Percentiles rank a stretch among this genome's conserved stretches.
These are phyloP conservation scores for Macaria liturata DNA, from an alignment of 2,888 invertebrate species.

Conservation along the genomic window DNA sequence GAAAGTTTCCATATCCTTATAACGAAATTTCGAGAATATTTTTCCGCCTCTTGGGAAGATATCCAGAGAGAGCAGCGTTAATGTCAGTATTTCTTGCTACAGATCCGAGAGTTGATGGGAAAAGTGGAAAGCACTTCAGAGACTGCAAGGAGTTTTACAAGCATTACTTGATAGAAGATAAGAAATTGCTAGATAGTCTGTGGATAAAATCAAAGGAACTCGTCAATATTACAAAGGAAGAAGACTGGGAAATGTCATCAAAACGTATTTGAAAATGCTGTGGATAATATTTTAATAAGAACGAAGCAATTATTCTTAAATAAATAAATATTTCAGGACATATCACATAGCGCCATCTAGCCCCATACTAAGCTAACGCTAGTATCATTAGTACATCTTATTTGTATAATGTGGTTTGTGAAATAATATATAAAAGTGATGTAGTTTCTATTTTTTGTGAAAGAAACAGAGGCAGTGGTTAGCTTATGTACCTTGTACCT, in stretches of 20 bases:
- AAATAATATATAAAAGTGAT: too few species aligned
- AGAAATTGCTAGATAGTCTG: constrained; percentile 44
- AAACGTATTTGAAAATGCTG: too few species aligned
- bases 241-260: constrained; percentile 57
- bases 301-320: too few species aligned
- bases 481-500: too few species aligned
- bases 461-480: too few species aligned
- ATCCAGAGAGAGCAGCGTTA: constrained; percentile 51
- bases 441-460: too few species aligned
- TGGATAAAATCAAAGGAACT: constrained; percentile 60
- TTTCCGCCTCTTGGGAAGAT: constrained; percentile 45
- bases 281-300: too few species aligned
- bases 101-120: constrained; percentile 50
- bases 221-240: constrained; percentile 48
- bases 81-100: constrained; percentile 60
- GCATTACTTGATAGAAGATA: constrained; percentile 67
- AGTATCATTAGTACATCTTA: too few species aligned
- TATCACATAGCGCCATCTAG: too few species aligned
- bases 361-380: too few species aligned
- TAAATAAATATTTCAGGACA: too few species aligned
- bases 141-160: constrained; percentile 64
- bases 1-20: constrained; percentile 57
- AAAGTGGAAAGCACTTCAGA: constrained; percentile 62
- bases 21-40: constrained; percentile 35
- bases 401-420: too few species aligned